Evolutionary conservation across 2,113 vertebrate genomes (phyloP).

Genomic region (Chinchilla lanigera): DNA sequence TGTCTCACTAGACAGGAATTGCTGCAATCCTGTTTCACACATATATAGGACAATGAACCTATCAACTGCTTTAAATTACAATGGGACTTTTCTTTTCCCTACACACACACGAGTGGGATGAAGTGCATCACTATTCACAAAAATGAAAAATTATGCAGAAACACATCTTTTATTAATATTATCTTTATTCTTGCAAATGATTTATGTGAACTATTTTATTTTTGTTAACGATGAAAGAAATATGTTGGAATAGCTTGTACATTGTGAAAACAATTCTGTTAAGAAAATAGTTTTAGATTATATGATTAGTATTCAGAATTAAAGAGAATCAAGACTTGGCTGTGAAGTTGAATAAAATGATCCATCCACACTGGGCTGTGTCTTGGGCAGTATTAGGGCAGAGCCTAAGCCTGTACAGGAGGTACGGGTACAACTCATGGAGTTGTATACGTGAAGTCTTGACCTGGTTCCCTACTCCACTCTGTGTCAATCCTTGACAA

Average conservation of each 20-base stretch:
- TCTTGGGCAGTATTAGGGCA: background rate
- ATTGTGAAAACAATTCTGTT: conserved; percentile 18
- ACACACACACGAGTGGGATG: background rate
- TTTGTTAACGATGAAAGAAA: conserved; percentile 35
- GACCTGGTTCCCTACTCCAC: rapidly evolving
- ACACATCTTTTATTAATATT: background rate
- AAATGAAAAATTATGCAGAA: conserved; percentile 50
- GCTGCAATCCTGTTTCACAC: background rate
- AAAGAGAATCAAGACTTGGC: background rate
- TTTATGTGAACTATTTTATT: conserved; percentile 20
- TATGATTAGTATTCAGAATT: background rate
- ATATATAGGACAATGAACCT: background rate
- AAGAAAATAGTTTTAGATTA: conserved; percentile 24
- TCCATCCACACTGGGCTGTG: background rate
- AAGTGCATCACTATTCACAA: background rate
- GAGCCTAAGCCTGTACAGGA: background rate
- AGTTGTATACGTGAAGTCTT: background rate
- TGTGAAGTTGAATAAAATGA: background rate
- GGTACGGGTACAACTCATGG: no score
- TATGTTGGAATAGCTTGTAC: background rate
- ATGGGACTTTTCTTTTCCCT: background rate
- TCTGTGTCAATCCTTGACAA: rapidly evolving
- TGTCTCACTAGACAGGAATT: conserved; percentile 45
- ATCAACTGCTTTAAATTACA: conserved; percentile 18
- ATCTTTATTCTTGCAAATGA: conserved; percentile 37